Evolutionary conservation across 2,888 invertebrate genomes (phyloP).

Genomic region (Cephus rjabovi): DNA sequence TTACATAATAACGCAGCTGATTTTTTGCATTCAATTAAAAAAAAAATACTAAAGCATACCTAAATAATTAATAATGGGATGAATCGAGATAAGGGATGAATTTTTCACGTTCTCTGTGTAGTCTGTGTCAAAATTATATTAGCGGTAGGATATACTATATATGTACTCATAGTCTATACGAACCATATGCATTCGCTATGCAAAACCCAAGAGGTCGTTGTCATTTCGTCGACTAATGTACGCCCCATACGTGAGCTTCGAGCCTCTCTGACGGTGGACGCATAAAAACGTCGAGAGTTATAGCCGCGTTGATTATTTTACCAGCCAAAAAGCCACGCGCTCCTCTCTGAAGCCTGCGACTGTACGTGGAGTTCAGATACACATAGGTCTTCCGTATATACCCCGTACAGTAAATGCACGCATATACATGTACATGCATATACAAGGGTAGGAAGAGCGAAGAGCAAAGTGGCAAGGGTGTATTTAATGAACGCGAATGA

Average conservation of each 20-base stretch:
- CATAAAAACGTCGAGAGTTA: slow-evolving; percentile 3
- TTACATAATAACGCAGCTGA: no score
- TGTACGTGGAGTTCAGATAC: neutral
- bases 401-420: neutral
- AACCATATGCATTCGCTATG: neutral
- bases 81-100: neutral
- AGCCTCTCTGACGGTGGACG: neutral
- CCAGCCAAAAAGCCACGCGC: slow-evolving; percentile 15
- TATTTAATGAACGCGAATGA: slow-evolving; percentile 16
- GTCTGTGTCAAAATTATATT: neutral
- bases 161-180: neutral
- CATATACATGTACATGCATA: neutral
- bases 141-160: neutral
- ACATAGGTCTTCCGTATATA: neutral
- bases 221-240: neutral
- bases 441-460: neutral
- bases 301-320: slow-evolving; percentile 24
- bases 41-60: neutral
- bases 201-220: neutral
- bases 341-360: neutral
- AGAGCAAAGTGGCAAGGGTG: neutral
- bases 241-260: neutral
- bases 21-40: neutral
- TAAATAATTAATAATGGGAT: neutral
- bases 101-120: neutral